Base-by-base conservation (phyloP, 1,140 invertebrate species). In the Oryctes rhinoceros region DNA sequence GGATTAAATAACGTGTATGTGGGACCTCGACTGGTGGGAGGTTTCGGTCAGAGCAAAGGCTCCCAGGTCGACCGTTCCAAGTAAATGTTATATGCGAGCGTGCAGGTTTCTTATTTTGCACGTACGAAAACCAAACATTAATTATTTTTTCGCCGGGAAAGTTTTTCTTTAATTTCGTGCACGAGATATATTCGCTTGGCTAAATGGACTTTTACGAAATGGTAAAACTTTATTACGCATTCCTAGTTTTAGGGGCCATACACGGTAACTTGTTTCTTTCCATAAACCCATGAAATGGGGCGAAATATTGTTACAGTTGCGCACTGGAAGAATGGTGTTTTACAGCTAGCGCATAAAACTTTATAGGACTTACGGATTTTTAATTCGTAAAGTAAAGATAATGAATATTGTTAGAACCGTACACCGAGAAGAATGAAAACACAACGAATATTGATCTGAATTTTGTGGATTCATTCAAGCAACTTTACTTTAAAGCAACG, bases 1-100 rank as follows among this genome's bases (percentile, higher is more conserved):
- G 85, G 86, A 87, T 87, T 86, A 86, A 86, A 85, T 81, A 85
- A 86, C 82, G 84, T 84, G 84, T 79, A 71, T 65, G 78, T 71
- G 65, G 65, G 65, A 71, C 65, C 65, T 71, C 18, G 65, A 35
- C 65, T 13, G 65, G 13, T 30, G 7, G 65, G 35, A 24, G 65
- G 30, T 71, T 71, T 71, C 65, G 35, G 65, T 24, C 35, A 9
- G 65, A 24, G 35, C 11, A 10, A 71, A 71, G 1, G 65, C 18
- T 71, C 65, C 65, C 65, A 20, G 53, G 24, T 13, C 53, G 65
- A 59, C 30, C 78, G 65, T 79, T 79, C 20, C 3, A 20, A 24
- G 65, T 71, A 71, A 71, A 71, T 71, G 65, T 71, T 71, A 71
- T 71, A 71, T 37, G 35, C 65, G 18, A 71, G 65, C 65, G 65